Conservation (phyloP, 2,888 invertebrate genomes). For the Elmis aenea region DNA sequence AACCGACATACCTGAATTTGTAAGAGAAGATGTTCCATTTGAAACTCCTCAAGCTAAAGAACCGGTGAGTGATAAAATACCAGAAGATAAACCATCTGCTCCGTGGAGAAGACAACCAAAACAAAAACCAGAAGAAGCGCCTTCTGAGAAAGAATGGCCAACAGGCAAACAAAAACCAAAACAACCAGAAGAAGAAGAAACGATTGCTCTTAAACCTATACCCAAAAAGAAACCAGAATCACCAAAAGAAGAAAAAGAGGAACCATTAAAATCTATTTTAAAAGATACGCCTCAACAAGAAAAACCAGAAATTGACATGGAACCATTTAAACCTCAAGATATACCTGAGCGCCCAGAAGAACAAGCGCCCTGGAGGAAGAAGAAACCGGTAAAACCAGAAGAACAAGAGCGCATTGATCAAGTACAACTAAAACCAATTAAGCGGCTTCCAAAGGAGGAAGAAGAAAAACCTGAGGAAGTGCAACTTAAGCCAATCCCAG, state of each 20-base stretch:
- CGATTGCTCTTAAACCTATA: constrained; percentile 50
- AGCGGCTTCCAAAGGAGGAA: constrained; percentile 21
- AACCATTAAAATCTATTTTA: constrained; percentile 34
- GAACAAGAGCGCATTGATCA: constrained; percentile 17
- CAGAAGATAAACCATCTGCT: constrained; percentile 20
- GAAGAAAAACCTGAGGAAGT: constrained; percentile 22
- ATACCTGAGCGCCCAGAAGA: constrained; percentile 32
- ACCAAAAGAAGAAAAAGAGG: constrained; percentile 26
- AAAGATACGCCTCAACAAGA: constrained; percentile 31
- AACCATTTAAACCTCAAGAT: constrained; percentile 31
- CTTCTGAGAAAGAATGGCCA: constrained; percentile 35
- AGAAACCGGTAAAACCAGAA: constrained; percentile 17
- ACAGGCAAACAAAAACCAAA: constrained; percentile 31
- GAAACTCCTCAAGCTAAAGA: constrained; percentile 24
- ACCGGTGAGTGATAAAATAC: constrained; percentile 12
- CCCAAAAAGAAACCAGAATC: constrained; percentile 23
- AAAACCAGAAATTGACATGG: constrained; percentile 38
- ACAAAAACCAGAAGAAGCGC: constrained; percentile 22
- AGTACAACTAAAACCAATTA: constrained; percentile 19
- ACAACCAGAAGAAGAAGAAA: constrained; percentile 45
- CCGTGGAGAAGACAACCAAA: constrained; percentile 22
- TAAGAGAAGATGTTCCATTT: neutral
- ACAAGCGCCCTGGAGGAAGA: constrained; percentile 15
- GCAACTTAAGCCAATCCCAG: constrained; percentile 27
- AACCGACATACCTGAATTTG: neutral